Conservation (phyloP, 2,113 vertebrate species). For the Tyrannus savana region DNA sequence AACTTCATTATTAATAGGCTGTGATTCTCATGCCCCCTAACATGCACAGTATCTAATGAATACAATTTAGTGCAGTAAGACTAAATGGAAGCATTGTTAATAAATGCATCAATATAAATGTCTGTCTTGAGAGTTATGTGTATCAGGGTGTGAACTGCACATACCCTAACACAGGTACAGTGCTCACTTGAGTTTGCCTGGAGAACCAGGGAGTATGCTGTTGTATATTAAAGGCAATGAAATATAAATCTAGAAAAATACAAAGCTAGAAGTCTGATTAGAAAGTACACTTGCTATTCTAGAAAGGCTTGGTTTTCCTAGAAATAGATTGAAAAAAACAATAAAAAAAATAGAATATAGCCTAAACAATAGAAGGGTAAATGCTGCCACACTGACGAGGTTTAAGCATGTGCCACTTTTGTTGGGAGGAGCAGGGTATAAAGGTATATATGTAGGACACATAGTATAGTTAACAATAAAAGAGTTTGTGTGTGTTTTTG, state of each 20-base stretch:
- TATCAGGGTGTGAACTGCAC: background rate
- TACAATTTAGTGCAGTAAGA: background rate
- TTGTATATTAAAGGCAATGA: slow-evolving; percentile 16
- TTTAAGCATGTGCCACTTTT: slow-evolving; percentile 54
- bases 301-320: slow-evolving; percentile 42
- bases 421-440: slow-evolving; percentile 72
- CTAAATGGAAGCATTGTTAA: slow-evolving; percentile 18
- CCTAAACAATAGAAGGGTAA: slow-evolving; percentile 29
- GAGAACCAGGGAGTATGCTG: background rate
- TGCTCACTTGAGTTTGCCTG: background rate
- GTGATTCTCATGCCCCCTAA: background rate
- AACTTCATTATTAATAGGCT: slow-evolving; percentile 22
- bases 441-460: slow-evolving; percentile 56
- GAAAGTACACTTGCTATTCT: slow-evolving; percentile 63
- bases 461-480: slow-evolving; percentile 53
- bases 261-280: slow-evolving; percentile 28
- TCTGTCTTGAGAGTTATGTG: background rate
- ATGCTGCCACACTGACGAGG: background rate
- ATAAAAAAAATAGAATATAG: background rate
- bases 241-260: background rate
- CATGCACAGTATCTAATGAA: background rate
- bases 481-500: slow-evolving; percentile 71
- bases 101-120: slow-evolving; percentile 14
- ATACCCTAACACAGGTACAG: background rate
- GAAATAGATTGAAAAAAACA: slow-evolving; percentile 9